Evolutionary conservation across 2,888 invertebrate genomes (phyloP).

Genomic region (Orthosia cruda): DNA sequence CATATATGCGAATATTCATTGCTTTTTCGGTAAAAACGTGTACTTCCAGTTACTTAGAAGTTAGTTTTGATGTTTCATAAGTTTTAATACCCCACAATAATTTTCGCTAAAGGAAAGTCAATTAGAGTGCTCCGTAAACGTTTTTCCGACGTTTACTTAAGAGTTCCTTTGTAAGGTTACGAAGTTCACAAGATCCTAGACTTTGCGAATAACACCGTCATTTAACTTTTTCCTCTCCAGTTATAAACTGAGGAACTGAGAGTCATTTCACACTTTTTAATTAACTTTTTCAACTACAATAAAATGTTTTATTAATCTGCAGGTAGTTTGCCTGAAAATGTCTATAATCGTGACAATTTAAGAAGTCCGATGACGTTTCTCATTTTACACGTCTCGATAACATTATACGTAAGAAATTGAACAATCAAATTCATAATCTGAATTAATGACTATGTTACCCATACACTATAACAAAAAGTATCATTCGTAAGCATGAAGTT

Average conservation of each 20-base stretch:
- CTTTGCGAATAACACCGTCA: conserved; percentile 24
- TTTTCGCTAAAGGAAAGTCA: conserved; percentile 37
- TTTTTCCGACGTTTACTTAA: conserved; percentile 27
- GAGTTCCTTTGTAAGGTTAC: conserved; percentile 35
- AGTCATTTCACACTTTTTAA: conserved; percentile 36
- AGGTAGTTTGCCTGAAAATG: not conserved
- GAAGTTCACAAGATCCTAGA: conserved; percentile 43
- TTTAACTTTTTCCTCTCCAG: conserved; percentile 43
- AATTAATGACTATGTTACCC: no score
- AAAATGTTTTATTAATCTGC: not conserved
- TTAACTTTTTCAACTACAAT: conserved; percentile 10
- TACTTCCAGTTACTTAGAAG: not conserved
- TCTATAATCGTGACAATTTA: no score
- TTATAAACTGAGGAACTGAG: conserved; percentile 29
- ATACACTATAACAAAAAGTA: no score
- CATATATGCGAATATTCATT: not conserved
- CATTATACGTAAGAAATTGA: no score
- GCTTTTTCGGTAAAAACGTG: not conserved
- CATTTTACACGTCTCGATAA: no score
- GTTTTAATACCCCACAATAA: conserved; percentile 3
- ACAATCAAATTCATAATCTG: no score
- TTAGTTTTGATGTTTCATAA: not conserved
- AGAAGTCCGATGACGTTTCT: no score
- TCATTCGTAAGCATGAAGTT: no score
- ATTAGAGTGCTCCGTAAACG: conserved; percentile 30